Evolutionary conservation across 2,113 vertebrate species (phyloP).

Genomic region (Gallinago undulata): DNA sequence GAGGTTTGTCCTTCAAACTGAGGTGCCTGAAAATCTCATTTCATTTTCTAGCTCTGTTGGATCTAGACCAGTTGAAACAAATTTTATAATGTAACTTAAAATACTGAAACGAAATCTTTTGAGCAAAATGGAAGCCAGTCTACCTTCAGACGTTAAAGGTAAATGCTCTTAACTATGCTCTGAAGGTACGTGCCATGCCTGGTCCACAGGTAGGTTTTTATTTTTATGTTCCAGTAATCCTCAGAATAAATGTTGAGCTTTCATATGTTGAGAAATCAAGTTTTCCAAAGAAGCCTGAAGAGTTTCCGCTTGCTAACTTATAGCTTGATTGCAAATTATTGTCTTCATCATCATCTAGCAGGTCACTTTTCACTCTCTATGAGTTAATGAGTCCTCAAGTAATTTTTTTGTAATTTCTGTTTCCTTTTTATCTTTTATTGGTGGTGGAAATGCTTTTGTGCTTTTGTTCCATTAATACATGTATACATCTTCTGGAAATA

Average conservation of each 20-base stretch:
- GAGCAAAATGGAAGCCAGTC: not conserved
- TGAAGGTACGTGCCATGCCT: not conserved
- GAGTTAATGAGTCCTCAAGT: not conserved
- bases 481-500: not conserved
- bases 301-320: not conserved
- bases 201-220: accelerated
- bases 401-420: not conserved
- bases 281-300: not conserved
- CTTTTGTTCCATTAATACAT: not conserved
- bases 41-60: not conserved
- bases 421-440: not conserved
- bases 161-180: not conserved
- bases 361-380: not conserved
- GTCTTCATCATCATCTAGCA: not conserved
- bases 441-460: not conserved
- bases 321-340: not conserved
- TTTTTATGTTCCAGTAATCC: not conserved
- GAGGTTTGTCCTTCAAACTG: not conserved
- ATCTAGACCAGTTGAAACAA: not conserved
- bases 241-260: not conserved
- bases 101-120: not conserved
- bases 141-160: not conserved
- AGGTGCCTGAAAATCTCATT: not conserved
- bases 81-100: not conserved
- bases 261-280: not conserved